Percentiles rank a stretch among this genome's conserved stretches.
phyloP scores from a whole-genome alignment of 2,888 invertebrate species.

The Neoaliturus tenellus region DNA sequence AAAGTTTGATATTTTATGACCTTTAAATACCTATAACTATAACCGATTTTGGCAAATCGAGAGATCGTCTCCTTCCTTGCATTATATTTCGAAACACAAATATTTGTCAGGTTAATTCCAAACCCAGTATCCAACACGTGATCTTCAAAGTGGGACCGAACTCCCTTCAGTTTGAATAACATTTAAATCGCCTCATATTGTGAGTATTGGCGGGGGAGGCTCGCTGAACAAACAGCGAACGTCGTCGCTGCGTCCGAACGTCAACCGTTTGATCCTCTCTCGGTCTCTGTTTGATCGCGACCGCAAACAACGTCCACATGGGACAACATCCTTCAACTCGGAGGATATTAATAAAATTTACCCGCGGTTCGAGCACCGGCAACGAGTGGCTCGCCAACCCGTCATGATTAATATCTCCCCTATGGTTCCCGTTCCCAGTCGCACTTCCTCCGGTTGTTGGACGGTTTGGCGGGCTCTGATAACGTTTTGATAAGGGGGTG shows the following conservation, averaged over 20 bases:
- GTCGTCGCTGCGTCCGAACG: background rate
- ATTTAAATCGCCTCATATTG: background rate
- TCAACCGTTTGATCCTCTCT: conserved; percentile 28
- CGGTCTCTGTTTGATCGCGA: conserved; percentile 22
- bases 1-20: no score
- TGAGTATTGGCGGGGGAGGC: conserved; percentile 4
- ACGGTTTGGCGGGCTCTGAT: background rate
- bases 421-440: background rate
- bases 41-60: no score
- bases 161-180: background rate
- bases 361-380: background rate
- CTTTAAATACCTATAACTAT: no score
- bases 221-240: conserved; percentile 7
- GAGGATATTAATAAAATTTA: conserved; percentile 41
- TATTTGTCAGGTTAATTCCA: no score
- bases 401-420: background rate
- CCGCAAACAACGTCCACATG: conserved; percentile 47
- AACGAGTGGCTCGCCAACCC: background rate
- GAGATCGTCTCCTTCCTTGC: no score
- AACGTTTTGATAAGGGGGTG: background rate
- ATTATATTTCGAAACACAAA: no score
- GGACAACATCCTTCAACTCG: conserved; percentile 34
- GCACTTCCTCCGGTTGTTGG: background rate
- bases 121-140: no score
- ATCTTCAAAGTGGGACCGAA: no score